Conservation (phyloP, 2,888 invertebrate species). For the Tachina fera region DNA sequence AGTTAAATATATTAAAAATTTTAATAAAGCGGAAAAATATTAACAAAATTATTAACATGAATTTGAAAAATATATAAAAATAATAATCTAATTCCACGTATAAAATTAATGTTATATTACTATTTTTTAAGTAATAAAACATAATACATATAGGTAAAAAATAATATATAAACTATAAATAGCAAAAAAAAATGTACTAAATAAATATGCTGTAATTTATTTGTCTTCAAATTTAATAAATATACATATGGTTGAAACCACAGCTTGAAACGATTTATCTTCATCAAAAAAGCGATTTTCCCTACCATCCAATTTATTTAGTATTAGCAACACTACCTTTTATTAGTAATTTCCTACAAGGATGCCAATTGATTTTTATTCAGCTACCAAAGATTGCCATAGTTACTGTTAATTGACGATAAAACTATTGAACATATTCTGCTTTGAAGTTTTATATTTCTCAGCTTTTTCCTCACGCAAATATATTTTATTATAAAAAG, state of each 20-base stretch:
- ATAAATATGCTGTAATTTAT: constrained; percentile 55
- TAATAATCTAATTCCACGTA: constrained; percentile 45
- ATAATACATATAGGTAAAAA: neutral
- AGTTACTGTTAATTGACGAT: constrained; percentile 29
- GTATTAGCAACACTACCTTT: neutral
- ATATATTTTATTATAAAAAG: neutral
- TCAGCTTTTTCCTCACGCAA: neutral
- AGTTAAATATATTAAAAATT: neutral
- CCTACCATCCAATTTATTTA: neutral
- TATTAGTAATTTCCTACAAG: neutral
- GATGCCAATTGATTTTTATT: constrained; percentile 11
- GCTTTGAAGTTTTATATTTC: neutral
- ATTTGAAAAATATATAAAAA: constrained; percentile 15
- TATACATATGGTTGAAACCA: constrained; percentile 27
- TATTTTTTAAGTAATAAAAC: constrained; percentile 32
- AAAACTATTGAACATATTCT: constrained; percentile 25
- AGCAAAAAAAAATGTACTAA: constrained; percentile 4
- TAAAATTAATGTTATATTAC: constrained; percentile 29
- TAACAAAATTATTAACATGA: neutral
- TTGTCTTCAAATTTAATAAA: constrained; percentile 49
- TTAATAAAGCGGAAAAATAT: neutral
- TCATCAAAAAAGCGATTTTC: neutral
- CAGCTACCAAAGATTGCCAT: neutral
- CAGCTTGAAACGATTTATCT: neutral
- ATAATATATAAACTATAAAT: constrained; percentile 24